Percentiles rank a stretch among this genome's conserved stretches.
phyloP scores from a whole-genome alignment of 2,888 invertebrate genomes.

The Chymomyza fuscimana region DNA sequence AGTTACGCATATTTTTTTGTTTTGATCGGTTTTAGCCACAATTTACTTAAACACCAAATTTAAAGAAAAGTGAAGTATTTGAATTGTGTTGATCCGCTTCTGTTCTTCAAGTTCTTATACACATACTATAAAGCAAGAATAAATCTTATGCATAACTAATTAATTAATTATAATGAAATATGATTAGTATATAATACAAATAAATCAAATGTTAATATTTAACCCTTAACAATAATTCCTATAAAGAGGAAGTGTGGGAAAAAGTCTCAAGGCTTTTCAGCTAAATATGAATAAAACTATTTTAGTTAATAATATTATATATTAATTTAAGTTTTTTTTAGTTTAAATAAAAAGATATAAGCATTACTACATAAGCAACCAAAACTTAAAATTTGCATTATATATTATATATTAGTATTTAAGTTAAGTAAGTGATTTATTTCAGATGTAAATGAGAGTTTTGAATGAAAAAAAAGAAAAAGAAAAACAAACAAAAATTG shows the following conservation, averaged over 20 bases:
- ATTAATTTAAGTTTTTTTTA: not conserved
- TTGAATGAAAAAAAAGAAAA: not conserved
- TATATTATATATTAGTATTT: not conserved
- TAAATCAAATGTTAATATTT: constrained; percentile 58
- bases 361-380: not conserved
- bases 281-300: constrained; percentile 1
- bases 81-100: constrained; percentile 25
- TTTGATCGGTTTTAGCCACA: not conserved
- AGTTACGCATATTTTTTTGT: constrained; percentile 15
- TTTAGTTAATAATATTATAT: not conserved
- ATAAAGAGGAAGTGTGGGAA: constrained; percentile 24
- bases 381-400: not conserved
- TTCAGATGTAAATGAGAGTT: constrained; percentile 4
- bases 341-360: constrained; percentile 4
- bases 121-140: constrained; percentile 13
- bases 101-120: constrained; percentile 17
- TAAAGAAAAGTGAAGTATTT: constrained; percentile 28
- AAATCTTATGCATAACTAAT: constrained; percentile 41
- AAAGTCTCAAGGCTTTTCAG: not conserved
- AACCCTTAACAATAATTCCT: constrained; percentile 47
- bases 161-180: constrained; percentile 25
- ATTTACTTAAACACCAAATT: not conserved
- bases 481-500: constrained; percentile 15
- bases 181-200: constrained; percentile 15
- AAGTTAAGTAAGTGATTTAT: not conserved